These are phyloP conservation scores for Apocheima hispidaria DNA, from an alignment of 2,888 invertebrate genomes.

Conservation along the genomic window DNA sequence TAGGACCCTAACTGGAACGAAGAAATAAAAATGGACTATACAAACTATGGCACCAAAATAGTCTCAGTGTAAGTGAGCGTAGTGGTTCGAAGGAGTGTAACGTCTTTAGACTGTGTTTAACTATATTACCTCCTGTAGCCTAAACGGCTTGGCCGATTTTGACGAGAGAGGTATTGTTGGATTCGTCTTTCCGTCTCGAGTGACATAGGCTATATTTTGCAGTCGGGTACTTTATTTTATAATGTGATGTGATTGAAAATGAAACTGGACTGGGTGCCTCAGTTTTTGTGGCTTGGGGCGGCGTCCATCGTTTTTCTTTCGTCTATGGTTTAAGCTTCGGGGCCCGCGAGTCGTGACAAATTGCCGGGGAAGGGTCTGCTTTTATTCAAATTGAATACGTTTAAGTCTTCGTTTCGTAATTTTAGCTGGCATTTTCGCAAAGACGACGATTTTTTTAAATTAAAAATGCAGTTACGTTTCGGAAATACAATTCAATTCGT, in stretches of 20 bases:
- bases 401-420: constrained; percentile 26
- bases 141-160: too few relatives aligned
- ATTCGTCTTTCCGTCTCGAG: too few relatives aligned
- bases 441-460: neutral
- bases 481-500: neutral
- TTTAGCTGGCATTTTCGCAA: constrained; percentile 16
- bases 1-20: neutral
- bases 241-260: too few relatives aligned
- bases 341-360: constrained; percentile 20
- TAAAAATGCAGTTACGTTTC: constrained; percentile 1
- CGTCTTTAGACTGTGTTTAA: too few relatives aligned
- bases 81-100: neutral
- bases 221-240: too few relatives aligned
- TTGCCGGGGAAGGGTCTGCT: constrained; percentile 26
- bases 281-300: neutral
- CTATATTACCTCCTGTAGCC: too few relatives aligned
- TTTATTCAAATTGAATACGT: constrained; percentile 34
- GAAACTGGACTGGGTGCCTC: neutral
- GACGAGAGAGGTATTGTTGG: too few relatives aligned
- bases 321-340: neutral
- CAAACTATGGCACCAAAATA: neutral
- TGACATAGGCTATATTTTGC: too few relatives aligned
- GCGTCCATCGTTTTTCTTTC: neutral
- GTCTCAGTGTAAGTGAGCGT: neutral
- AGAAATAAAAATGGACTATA: neutral